Evolutionary conservation across 64 coral and sea anemone genomes (phyloP).

Genomic region (Astreopora myriophthalma): DNA sequence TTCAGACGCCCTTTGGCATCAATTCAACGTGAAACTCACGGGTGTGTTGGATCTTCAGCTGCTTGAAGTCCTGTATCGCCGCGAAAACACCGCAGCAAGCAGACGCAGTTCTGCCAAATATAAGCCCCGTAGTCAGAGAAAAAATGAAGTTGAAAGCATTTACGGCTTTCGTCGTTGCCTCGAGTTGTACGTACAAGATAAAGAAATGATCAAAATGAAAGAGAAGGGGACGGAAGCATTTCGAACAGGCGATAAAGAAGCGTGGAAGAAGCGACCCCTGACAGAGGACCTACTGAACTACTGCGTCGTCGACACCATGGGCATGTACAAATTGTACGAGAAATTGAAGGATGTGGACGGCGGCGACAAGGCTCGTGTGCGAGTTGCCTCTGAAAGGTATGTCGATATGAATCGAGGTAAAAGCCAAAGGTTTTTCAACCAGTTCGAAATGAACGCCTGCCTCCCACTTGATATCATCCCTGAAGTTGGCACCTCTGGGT

Average conservation of each 20-base stretch:
- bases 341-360: constrained; percentile 43
- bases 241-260: no score
- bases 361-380: constrained; percentile 6
- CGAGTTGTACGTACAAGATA: constrained; percentile 33
- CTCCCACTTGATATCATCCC: constrained; percentile 44
- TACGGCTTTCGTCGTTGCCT: constrained; percentile 49
- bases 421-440: constrained; percentile 54
- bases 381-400: constrained; percentile 71
- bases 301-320: constrained; percentile 56
- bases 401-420: constrained; percentile 56
- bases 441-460: constrained; percentile 49
- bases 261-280: constrained; percentile 58
- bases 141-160: constrained; percentile 40
- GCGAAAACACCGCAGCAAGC: background rate
- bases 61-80: constrained; percentile 66
- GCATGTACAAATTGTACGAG: constrained; percentile 59
- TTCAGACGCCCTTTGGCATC: constrained; percentile 68
- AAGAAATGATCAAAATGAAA: constrained; percentile 36
- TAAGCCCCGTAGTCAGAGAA: constrained; percentile 11
- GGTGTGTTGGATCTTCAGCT: constrained; percentile 80
- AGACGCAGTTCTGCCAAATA: background rate
- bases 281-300: constrained; percentile 8
- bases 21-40: constrained; percentile 55
- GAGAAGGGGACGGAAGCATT: no score
- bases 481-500: background rate